A percentile compares a stretch with the other conserved stretches of the same genome.
These are phyloP conservation scores for Lathamus discolor DNA, from an alignment of 2,113 vertebrate genomes.

Conservation along the genomic window DNA sequence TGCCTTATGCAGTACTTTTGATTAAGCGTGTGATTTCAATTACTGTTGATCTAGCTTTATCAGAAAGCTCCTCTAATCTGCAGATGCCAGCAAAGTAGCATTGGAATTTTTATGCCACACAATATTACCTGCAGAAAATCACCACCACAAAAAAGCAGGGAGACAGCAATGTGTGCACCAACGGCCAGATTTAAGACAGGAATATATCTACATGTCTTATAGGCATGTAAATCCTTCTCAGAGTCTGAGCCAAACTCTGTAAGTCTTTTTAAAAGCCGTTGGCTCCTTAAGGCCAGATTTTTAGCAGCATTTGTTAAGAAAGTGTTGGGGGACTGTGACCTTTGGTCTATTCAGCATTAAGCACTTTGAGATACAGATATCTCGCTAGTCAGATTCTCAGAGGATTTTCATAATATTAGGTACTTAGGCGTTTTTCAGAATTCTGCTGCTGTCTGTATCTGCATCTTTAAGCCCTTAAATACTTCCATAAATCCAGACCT, in stretches of 20 bases:
- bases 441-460: neutral
- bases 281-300: conserved; percentile 1
- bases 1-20: neutral
- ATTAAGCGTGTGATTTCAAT: neutral
- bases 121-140: neutral
- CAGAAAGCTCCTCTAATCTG: neutral
- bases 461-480: conserved; percentile 38
- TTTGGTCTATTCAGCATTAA: neutral
- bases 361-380: conserved; percentile 4
- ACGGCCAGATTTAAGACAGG: neutral
- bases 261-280: neutral
- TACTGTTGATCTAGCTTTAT: neutral
- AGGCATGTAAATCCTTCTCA: conserved; percentile 4
- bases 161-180: neutral
- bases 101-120: neutral
- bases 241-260: neutral
- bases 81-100: neutral
- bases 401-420: conserved; percentile 32
- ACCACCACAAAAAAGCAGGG: neutral
- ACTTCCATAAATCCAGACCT: conserved; percentile 31
- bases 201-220: neutral
- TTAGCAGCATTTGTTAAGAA: neutral
- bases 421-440: conserved; percentile 21
- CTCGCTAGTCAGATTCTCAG: neutral
- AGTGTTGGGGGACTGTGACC: neutral